Evolutionary conservation across 2,888 invertebrate species (phyloP), one percentile per base, ranked within the genome.

Genomic region (Sphaeridia pumilis): DNA sequence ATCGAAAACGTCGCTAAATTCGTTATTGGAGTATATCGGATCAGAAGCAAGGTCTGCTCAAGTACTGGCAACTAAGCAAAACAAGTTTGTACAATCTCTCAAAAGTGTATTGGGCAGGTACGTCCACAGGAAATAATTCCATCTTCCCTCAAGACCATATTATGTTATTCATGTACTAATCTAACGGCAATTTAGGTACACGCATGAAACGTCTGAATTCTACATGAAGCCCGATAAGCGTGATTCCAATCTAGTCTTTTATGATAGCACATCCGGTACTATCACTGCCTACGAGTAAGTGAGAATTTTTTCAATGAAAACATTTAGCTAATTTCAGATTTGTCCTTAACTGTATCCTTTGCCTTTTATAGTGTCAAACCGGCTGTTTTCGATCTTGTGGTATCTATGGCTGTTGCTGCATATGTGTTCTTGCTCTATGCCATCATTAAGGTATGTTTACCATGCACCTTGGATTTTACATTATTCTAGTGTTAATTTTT

Each of bases 381-480:
- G 58, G 97, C 97, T 10, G 83, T 95, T 52, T 97, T 97, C 74
- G 97, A 98, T 76, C 80, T 98, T 66, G 83, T 97, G 65, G 77
- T 97, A 14, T 93, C 94, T 1, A 71, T 87, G 55, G 82, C 80
- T 34, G 94, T 97, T 67, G 75, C 83, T 31, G 75, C 80, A 24
- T 97, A 97, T 71, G 77, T 97, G 50, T 78, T 80, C n/a, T 67
- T 81, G 4, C 78, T 94, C n/a, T 94, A 90, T 72, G 76, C 87
- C 65, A 75, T 82, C 12, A 80, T 92, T 55, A 81, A 82, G 67
- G 70, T 71, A 65, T 61, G 24, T 10, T 5, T 5, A 17, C 14
- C 5, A 5, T 34, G 31, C 21, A 35, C 10, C 10, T 35, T 34
- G 12, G 25, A 10, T 21, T 35, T 48, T 21, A 36, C 10, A n/a